Evolutionary conservation across 2,113 vertebrate species (phyloP).

Genomic region (Camelus bactrianus): DNA sequence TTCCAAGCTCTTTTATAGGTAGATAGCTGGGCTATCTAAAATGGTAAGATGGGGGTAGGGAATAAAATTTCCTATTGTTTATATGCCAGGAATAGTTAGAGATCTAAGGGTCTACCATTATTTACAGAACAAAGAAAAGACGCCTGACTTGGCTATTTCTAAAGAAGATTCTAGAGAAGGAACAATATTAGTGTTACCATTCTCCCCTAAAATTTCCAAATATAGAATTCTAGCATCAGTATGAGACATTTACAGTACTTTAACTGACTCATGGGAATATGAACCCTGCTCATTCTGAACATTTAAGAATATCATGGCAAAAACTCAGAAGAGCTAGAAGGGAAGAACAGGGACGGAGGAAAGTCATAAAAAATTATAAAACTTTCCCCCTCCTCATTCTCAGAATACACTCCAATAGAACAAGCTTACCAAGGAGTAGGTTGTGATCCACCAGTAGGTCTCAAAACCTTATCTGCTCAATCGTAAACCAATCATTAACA

Average conservation of each 20-base stretch:
- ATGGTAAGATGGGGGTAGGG: not conserved
- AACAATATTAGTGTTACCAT: not conserved
- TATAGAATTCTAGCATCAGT: conserved; percentile 40
- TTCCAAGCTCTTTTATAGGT: not conserved
- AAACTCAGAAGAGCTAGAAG: not conserved
- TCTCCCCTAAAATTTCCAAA: conserved; percentile 61
- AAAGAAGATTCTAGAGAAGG: conserved; percentile 50
- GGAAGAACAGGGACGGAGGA: not conserved
- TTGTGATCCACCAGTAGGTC: not conserved
- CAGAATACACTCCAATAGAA: not conserved
- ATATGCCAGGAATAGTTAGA: conserved; percentile 15
- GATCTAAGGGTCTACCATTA: not conserved
- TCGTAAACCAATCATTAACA: not conserved
- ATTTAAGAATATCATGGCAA: conserved; percentile 15
- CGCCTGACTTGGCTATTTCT: not conserved
- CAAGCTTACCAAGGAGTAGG: not conserved
- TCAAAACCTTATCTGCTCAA: not conserved
- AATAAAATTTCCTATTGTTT: conserved; percentile 43
- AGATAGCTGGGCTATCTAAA: conserved; percentile 28
- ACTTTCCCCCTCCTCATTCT: not conserved
- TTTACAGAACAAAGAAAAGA: conserved; percentile 46
- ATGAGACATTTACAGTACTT: conserved; percentile 38
- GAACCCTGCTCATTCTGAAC: conserved; percentile 30
- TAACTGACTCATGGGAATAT: not conserved
- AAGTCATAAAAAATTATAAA: not conserved